Conservation (phyloP, 2,888 invertebrate genomes). For the Melinaea menophilus region DNA sequence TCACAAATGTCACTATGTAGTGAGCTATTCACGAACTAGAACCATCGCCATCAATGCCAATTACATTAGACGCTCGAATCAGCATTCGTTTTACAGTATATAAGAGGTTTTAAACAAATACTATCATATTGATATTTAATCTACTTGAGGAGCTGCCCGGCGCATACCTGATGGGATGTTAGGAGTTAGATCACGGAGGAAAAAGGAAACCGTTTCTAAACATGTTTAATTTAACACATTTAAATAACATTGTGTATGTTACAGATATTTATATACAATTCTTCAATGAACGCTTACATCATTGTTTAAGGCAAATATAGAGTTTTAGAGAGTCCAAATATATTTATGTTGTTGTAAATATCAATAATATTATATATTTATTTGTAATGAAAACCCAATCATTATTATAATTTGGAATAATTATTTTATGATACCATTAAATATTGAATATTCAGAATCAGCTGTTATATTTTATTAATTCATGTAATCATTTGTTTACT, state of each 20-base stretch:
- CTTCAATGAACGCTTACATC: background rate
- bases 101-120: background rate
- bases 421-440: too few species aligned
- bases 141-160: conserved; percentile 7
- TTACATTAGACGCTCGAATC: background rate
- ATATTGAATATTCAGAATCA: background rate
- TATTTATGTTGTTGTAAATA: too few species aligned
- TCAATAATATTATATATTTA: too few species aligned
- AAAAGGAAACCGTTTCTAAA: conserved; percentile 16
- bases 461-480: background rate
- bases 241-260: background rate
- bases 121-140: background rate
- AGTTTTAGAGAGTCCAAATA: too few species aligned
- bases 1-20: too few species aligned
- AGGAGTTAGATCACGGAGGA: conserved; percentile 13
- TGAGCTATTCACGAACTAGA: too few species aligned
- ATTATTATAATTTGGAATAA: too few species aligned
- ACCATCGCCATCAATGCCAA: too few species aligned
- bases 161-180: conserved; percentile 4
- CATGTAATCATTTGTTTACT: background rate
- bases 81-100: background rate
- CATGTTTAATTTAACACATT: conserved; percentile 8
- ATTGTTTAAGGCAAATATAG: too few species aligned
- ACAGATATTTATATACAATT: background rate
- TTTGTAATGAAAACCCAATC: too few species aligned